Evolutionary conservation across 2,888 invertebrate species (phyloP).

Genomic region (Brenthis hecate): DNA sequence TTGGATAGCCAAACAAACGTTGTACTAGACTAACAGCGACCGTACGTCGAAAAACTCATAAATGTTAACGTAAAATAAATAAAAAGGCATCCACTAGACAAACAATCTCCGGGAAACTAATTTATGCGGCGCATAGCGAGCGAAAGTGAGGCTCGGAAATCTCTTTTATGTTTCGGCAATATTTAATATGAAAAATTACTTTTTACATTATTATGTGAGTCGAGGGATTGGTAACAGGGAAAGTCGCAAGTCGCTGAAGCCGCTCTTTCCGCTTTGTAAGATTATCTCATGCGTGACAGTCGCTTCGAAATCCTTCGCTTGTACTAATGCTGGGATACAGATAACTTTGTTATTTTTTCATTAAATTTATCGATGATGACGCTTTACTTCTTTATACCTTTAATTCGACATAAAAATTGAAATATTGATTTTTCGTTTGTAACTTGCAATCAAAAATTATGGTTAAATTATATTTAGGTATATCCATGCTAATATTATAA

Average conservation of each 20-base stretch:
- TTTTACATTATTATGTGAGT: constrained; percentile 76
- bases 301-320: constrained; percentile 56
- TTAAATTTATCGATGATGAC: too few relatives aligned
- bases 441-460: too few relatives aligned
- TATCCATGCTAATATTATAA: too few relatives aligned
- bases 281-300: constrained; percentile 79
- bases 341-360: constrained; percentile 13
- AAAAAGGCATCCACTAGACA: constrained; percentile 65
- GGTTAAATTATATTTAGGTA: too few relatives aligned
- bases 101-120: constrained; percentile 79
- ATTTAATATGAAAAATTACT: constrained; percentile 80
- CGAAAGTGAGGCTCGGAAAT: constrained; percentile 60
- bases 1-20: constrained; percentile 44
- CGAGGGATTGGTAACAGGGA: constrained; percentile 34
- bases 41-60: constrained; percentile 64
- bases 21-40: constrained; percentile 42
- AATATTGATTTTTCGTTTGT: too few relatives aligned
- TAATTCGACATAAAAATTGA: too few relatives aligned
- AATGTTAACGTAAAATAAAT: constrained; percentile 71
- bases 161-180: constrained; percentile 77
- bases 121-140: constrained; percentile 71
- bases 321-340: constrained; percentile 49
- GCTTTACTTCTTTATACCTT: too few relatives aligned
- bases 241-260: constrained; percentile 52
- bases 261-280: constrained; percentile 58